Base-by-base conservation (phyloP, 2,113 vertebrate genomes). In the Paracanthobrama guichenoti region DNA sequence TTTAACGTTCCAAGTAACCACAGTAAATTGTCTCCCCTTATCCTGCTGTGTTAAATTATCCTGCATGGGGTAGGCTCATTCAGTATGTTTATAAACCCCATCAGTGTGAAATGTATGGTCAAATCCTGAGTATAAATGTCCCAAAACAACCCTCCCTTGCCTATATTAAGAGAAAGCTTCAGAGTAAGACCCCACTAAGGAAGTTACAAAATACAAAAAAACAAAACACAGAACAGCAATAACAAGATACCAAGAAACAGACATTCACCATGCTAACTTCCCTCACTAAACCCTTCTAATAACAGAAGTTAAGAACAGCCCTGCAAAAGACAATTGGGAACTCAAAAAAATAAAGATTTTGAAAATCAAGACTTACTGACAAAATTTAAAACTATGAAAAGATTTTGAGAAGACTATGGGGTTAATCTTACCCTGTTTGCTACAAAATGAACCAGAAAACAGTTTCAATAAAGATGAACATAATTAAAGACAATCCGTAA, bases 1-100 rank as follows among this genome's bases (percentile, higher is more conserved):
- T n/a, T n/a, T 71, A 42, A 71, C 67, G 22, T 71, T 71, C 35
- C 67, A 71, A 22, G 67, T 71, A 3, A 71, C 67, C 35, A 71
- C 20, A 71, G 67, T 71, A 71, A 71, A n/a, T 42, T 71, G 35
- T 12, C 67, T 71, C 35, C 67, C 18, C 35, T 71, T 71, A 35
- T 44, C 67, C 8, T 0, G 9, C 11, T 71, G 35, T 18, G 8
- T 42, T 22, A 22, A n/a, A 11, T 44, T 71, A 16, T 67, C 16
- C 18, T 22, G 66, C 66, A n/a, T 71, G 39, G 20, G 2, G 3
- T 18, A 42, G 20, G 20, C 3, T 42, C 3, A 42, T 42, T 13
- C 46, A 48, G 3, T 48, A 13, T 13, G 3, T 11, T 13, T 48
- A 13, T 4, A 48, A 48, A 13, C 67, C 67, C 35, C 35, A 44